Evolutionary conservation across 2,888 invertebrate species (phyloP), one percentile per base, ranked within the genome.

Genomic region (Idaea dimidiata): DNA sequence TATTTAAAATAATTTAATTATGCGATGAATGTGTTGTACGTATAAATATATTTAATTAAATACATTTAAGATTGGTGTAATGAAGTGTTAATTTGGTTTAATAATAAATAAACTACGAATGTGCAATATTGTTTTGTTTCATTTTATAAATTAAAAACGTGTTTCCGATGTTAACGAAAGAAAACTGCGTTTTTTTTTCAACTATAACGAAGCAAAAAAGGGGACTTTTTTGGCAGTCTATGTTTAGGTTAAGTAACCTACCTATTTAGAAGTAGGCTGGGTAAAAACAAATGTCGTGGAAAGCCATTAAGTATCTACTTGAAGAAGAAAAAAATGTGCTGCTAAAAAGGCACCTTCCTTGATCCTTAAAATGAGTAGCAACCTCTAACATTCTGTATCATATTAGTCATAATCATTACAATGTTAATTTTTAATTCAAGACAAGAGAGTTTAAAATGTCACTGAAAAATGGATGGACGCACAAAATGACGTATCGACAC

Each of bases 21-120:
- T 82, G 78, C 68, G 80, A 84, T 87, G 82, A 80, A 84, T 87
- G 88, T 87, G 83, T 86, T 85, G 83, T 85, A 79, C 73, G 75
- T 79, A 76, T 72, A 72, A 75, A 79, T 79, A 75, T 24, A 24
- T 24, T 24, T 24, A 24, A 24, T 24, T 24, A 77, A 77, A 73
- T 71, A 74, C 76, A 76, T 83, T 72, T 83, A 86, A 83, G 81
- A 79, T 89, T 74, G 83, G 80, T 89, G 90, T 91, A 86, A 78
- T 84, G 81, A 87, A 87, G 81, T 88, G 87, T 89, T 88, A 83
- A 75, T 86, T 89, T 89, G 74, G 80, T 82, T 88, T 87, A 80
- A 81, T 43, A 88, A 87, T 88, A 89, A 90, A 90, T 84, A 86
- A 17, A 56, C 17, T 56, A 56, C 56, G 16, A 17, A 18, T 56